These are phyloP conservation scores for Acleris holmiana DNA, from an alignment of 2,888 invertebrate genomes.

Conservation along the genomic window DNA sequence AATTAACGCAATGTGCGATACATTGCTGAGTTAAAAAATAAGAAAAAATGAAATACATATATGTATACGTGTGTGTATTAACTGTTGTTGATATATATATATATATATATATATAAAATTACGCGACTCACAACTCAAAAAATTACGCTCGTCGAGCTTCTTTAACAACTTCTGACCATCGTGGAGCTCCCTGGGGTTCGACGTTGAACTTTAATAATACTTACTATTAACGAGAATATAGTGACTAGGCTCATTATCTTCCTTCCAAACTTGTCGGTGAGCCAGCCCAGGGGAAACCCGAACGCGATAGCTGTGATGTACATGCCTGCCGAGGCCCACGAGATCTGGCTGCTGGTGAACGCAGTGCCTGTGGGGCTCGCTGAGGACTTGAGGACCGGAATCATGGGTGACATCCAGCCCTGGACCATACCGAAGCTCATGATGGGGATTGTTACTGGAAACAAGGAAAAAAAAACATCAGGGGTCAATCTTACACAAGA, in stretches of 20 bases:
- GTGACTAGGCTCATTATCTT: conserved; percentile 75
- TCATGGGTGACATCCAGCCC: conserved; percentile 80
- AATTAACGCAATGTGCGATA: too few species aligned
- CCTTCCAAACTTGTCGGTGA: conserved; percentile 73
- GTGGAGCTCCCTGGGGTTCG: too few species aligned
- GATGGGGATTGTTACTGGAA: conserved; percentile 73
- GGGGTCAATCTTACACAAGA: too few species aligned
- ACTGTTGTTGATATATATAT: too few species aligned
- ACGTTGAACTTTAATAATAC: conserved; percentile 46
- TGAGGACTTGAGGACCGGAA: conserved; percentile 66
- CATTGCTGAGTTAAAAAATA: too few species aligned
- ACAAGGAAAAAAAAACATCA: too few species aligned
- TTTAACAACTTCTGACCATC: neutral
- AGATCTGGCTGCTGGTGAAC: conserved; percentile 66
- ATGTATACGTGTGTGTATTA: too few species aligned
- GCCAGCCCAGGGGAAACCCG: conserved; percentile 75
- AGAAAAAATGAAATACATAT: too few species aligned
- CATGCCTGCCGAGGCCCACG: conserved; percentile 76
- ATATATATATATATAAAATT: too few species aligned
- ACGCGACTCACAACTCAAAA: too few species aligned
- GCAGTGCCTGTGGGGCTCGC: conserved; percentile 64
- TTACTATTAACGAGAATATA: conserved; percentile 71
- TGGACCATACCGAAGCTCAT: conserved; percentile 78
- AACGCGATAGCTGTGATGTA: conserved; percentile 77
- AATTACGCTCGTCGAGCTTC: too few species aligned